phyloP scores from a whole-genome alignment of 2,113 vertebrate genomes.

The Podocnemis expansa region DNA sequence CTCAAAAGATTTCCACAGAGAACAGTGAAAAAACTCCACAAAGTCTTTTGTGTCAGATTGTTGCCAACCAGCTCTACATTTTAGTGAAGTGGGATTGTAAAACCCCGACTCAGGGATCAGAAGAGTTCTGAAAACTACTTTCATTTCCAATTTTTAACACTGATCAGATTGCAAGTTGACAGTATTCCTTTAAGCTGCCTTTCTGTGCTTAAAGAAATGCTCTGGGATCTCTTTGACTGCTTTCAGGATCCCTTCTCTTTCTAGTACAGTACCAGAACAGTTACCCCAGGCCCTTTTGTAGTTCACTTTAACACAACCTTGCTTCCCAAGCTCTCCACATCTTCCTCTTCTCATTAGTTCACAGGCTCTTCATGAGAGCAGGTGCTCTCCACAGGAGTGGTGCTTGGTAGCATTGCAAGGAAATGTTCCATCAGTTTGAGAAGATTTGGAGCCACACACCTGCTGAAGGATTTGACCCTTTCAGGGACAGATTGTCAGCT shows the following conservation, averaged over 20 bases:
- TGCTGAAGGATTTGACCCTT: constrained; percentile 16
- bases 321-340: constrained; percentile 21
- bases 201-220: constrained; percentile 54
- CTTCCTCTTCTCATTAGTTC: constrained; percentile 27
- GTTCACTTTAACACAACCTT: neutral
- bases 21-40: neutral
- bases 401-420: neutral
- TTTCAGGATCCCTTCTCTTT: constrained; percentile 44
- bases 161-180: constrained; percentile 66
- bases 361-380: neutral
- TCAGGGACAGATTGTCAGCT: constrained; percentile 27
- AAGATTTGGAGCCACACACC: neutral
- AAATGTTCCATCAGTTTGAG: neutral
- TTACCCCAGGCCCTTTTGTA: constrained; percentile 30
- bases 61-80: constrained; percentile 56
- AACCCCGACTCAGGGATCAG: constrained; percentile 39
- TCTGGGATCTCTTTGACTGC: constrained; percentile 44
- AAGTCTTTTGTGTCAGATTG: constrained; percentile 46
- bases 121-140: constrained; percentile 64
- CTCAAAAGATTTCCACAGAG: constrained; percentile 18
- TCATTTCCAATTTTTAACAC: constrained; percentile 55
- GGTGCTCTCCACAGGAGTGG: constrained; percentile 20
- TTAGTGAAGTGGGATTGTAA: constrained; percentile 61
- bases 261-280: neutral
- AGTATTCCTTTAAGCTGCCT: constrained; percentile 55